These are phyloP conservation scores for Xiphophorus hellerii DNA, from an alignment of 2,113 vertebrate genomes.

Conservation along the genomic window DNA sequence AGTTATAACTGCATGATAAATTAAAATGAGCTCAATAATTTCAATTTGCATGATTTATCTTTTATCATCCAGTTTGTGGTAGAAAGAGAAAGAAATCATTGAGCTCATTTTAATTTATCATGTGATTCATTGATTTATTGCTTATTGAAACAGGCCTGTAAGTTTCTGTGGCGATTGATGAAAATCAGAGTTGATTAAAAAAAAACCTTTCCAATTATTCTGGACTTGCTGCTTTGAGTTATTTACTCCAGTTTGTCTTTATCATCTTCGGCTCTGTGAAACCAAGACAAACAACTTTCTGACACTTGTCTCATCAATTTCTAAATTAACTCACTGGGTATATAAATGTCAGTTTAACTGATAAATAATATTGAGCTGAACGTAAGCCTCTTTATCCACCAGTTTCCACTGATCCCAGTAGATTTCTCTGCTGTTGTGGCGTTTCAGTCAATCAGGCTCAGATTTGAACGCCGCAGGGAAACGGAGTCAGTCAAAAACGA, in stretches of 20 bases:
- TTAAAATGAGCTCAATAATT: too few relatives aligned
- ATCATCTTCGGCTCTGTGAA: neutral
- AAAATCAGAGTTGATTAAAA: too few relatives aligned
- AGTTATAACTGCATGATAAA: too few relatives aligned
- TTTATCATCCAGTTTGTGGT: too few relatives aligned
- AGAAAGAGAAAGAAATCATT: too few relatives aligned
- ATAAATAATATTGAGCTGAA: slow-evolving; percentile 13
- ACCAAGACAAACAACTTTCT: neutral
- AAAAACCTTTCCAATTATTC: neutral
- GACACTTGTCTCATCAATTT: neutral
- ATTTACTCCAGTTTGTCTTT: neutral
- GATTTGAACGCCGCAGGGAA: slow-evolving; percentile 3
- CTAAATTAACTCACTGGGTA: neutral
- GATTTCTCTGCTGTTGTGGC: slow-evolving; percentile 15
- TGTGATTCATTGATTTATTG: too few relatives aligned
- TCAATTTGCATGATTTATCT: too few relatives aligned
- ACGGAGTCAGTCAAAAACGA: slow-evolving; percentile 24
- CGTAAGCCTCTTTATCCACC: slow-evolving; percentile 11
- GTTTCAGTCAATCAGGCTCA: slow-evolving; percentile 45
- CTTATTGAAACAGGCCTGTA: too few relatives aligned
- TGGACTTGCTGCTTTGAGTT: neutral
- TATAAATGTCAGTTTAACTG: neutral
- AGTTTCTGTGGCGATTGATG: too few relatives aligned
- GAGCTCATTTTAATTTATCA: too few relatives aligned
- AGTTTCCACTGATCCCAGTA: neutral